Percentiles rank a stretch among this genome's conserved stretches.
Conservation (phyloP, 2,113 vertebrate species). For the Saccopteryx leptura region DNA sequence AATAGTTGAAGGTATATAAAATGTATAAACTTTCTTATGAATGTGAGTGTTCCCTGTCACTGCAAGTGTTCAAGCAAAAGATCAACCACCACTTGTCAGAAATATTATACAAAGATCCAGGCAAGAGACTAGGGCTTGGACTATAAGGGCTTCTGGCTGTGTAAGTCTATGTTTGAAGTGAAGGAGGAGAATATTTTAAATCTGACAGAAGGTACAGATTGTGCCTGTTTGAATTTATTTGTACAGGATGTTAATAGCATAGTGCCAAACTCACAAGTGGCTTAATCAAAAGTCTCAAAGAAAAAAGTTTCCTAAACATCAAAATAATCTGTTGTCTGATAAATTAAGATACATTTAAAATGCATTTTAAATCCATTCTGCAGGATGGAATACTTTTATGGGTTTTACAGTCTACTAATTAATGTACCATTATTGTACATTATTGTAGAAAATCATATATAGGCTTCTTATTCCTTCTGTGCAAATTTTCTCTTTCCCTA, state of each 20-base stretch:
- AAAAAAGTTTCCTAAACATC: not conserved
- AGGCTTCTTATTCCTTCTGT: not conserved
- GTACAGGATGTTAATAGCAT: not conserved
- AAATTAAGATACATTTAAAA: not conserved
- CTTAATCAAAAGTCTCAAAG: slow-evolving; percentile 4
- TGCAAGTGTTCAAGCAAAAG: not conserved
- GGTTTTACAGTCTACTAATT: not conserved
- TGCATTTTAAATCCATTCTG: slow-evolving; percentile 4
- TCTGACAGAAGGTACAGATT: not conserved
- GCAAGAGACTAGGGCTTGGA: not conserved
- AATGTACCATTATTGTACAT: not conserved
- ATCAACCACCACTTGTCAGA: not conserved
- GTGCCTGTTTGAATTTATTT: slow-evolving; percentile 3
- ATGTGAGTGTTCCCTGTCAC: not conserved
- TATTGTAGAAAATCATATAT: not conserved
- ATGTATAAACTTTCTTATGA: not conserved
- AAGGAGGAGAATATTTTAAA: not conserved
- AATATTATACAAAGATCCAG: not conserved
- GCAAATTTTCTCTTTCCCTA: not conserved
- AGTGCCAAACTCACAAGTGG: not conserved
- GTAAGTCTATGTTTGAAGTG: not conserved
- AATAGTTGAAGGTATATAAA: not conserved
- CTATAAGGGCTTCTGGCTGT: not conserved
- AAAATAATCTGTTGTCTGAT: slow-evolving; percentile 39
- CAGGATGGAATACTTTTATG: not conserved